Percentiles rank a stretch among this genome's conserved stretches.
Evolutionary conservation across 2,888 invertebrate species (phyloP).

Genomic region (Polymixis flavicincta): DNA sequence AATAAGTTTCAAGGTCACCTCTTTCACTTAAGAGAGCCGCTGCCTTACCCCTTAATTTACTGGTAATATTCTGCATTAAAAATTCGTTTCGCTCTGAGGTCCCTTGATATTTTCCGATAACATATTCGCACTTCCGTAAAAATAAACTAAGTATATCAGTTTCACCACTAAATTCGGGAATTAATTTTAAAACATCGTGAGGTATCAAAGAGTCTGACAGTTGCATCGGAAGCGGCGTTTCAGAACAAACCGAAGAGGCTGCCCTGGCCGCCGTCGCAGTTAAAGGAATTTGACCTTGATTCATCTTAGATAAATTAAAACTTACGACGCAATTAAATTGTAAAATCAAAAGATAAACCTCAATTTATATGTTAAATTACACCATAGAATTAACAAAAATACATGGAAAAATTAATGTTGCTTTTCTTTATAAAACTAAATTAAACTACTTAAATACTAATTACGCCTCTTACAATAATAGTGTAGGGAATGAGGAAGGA

Average conservation of each 20-base stretch:
- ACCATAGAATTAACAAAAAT: too few species aligned
- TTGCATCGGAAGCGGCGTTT: not conserved
- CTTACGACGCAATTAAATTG: too few species aligned
- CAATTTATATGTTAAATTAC: not conserved
- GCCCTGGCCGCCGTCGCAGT: too few species aligned
- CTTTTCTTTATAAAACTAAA: too few species aligned
- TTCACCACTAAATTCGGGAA: not conserved
- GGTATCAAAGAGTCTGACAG: not conserved
- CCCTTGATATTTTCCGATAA: not conserved
- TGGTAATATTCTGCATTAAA: constrained; percentile 1
- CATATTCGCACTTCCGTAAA: not conserved
- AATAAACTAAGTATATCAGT: not conserved
- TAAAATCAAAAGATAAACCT: not conserved
- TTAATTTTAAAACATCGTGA: not conserved
- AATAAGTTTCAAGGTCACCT: not conserved
- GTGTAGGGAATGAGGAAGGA: too few species aligned
- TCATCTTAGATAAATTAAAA: not conserved
- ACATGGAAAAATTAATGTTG: too few species aligned
- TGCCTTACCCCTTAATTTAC: not conserved
- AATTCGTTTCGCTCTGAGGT: not conserved
- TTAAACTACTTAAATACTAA: too few species aligned
- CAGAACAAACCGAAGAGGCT: not conserved
- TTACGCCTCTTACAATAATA: too few species aligned
- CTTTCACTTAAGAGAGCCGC: not conserved
- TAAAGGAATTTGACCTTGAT: not conserved